phyloP scores from a whole-genome alignment of 1,140 invertebrate genomes.

The Acyrthosiphon pisum region DNA sequence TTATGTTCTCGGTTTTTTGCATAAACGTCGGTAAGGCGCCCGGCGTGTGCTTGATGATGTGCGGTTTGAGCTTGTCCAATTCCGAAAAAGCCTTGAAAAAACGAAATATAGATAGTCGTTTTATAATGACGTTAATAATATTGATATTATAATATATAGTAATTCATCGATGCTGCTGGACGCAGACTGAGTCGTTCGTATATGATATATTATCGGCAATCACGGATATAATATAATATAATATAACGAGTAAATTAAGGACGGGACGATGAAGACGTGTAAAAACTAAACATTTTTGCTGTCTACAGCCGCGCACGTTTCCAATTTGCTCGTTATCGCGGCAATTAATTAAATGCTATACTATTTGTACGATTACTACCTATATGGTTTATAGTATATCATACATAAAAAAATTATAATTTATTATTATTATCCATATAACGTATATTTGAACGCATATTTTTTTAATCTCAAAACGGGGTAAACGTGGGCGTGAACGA shows the following conservation, averaged over 20 bases:
- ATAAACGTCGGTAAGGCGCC: conserved; percentile 65
- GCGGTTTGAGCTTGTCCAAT: conserved; percentile 71
- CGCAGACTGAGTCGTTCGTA: neutral
- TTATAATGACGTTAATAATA: neutral
- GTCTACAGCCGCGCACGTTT: neutral
- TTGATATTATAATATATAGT: neutral
- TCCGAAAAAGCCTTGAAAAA: conserved; percentile 71
- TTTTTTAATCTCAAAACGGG: neutral
- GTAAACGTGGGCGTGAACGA: neutral
- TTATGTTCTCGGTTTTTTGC: conserved; percentile 66
- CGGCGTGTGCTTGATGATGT: conserved; percentile 75
- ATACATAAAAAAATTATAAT: neutral
- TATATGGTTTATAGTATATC: neutral
- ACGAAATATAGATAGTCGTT: neutral
- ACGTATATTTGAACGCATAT: neutral
- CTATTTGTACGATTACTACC: neutral
- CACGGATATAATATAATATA: neutral
- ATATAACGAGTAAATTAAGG: neutral
- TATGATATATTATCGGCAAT: neutral
- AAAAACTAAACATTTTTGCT: neutral
- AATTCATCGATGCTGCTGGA: neutral
- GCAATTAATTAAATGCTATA: conserved; percentile 4
- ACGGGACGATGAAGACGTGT: neutral
- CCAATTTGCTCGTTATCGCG: neutral
- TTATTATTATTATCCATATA: neutral